These are phyloP conservation scores for Anseranas semipalmata DNA, from an alignment of 2,113 vertebrate species.

Conservation along the genomic window DNA sequence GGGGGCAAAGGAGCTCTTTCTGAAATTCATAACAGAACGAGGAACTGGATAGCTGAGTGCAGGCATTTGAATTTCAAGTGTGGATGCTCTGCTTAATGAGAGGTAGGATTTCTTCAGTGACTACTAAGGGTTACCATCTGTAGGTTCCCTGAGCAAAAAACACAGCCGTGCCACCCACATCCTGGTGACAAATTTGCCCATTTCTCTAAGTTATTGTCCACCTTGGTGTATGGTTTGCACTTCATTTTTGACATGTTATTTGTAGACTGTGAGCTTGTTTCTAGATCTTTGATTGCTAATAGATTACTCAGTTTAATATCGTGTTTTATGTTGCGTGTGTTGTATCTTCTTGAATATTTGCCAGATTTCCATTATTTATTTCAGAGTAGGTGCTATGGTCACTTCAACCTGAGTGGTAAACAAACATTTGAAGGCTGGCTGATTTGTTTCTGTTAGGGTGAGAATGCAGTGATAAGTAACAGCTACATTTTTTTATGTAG, in stretches of 20 bases:
- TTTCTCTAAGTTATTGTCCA: neutral
- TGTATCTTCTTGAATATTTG: neutral
- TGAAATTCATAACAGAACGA: neutral
- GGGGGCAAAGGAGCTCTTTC: neutral
- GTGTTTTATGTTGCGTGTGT: neutral
- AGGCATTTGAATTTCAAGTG: neutral
- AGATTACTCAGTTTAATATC: neutral
- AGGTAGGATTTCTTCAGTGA: neutral
- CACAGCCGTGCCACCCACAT: neutral
- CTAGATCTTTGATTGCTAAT: neutral
- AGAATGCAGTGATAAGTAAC: neutral
- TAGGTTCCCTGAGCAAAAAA: neutral
- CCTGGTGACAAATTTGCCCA: neutral
- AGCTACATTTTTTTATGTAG: neutral
- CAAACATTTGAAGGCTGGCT: slow-evolving; percentile 31
- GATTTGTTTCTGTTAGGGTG: slow-evolving; percentile 15
- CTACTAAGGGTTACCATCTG: neutral
- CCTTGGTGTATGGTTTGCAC: neutral
- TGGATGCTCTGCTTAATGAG: neutral
- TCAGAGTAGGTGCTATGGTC: neutral
- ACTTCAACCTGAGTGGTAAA: neutral
- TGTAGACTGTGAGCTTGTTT: neutral
- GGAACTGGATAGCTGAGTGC: neutral
- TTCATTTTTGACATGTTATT: neutral
- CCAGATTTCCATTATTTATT: neutral